These are phyloP conservation scores for Seriola dumerili DNA, from an alignment of 2,113 vertebrate species.

Conservation along the genomic window DNA sequence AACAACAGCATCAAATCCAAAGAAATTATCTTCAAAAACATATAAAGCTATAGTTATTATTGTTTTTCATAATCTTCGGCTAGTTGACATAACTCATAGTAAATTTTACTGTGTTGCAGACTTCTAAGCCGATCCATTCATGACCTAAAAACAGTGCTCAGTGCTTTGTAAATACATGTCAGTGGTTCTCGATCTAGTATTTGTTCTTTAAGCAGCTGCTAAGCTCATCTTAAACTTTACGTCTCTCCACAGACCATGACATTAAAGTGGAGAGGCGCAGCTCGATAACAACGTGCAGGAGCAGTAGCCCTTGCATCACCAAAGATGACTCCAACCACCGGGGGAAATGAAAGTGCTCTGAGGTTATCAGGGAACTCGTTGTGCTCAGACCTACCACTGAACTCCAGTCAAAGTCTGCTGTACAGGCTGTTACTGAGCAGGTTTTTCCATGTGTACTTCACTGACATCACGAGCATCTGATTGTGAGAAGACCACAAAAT, in stretches of 20 bases:
- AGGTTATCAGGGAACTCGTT: slow-evolving; percentile 31
- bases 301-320: slow-evolving; percentile 85
- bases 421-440: slow-evolving; percentile 34
- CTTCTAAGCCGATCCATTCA: background rate
- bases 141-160: background rate
- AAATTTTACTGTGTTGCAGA: background rate
- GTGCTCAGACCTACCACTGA: slow-evolving; percentile 21
- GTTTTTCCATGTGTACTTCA: slow-evolving; percentile 16
- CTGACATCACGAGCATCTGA: slow-evolving; percentile 22
- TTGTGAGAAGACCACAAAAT: slow-evolving; percentile 16
- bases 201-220: background rate
- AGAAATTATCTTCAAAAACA: background rate
- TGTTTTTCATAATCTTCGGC: background rate
- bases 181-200: background rate
- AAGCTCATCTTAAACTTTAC: slow-evolving; percentile 20
- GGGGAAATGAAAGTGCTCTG: slow-evolving; percentile 83
- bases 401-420: slow-evolving; percentile 20
- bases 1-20: background rate
- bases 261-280: slow-evolving; percentile 86
- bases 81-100: background rate
- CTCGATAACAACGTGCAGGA: slow-evolving; percentile 79
- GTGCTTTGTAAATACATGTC: background rate
- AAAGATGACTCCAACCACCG: slow-evolving; percentile 90
- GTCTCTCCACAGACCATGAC: slow-evolving; percentile 86
- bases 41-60: background rate